phyloP scores from a whole-genome alignment of 2,888 invertebrate genomes.

The Odiellus spinosus region DNA sequence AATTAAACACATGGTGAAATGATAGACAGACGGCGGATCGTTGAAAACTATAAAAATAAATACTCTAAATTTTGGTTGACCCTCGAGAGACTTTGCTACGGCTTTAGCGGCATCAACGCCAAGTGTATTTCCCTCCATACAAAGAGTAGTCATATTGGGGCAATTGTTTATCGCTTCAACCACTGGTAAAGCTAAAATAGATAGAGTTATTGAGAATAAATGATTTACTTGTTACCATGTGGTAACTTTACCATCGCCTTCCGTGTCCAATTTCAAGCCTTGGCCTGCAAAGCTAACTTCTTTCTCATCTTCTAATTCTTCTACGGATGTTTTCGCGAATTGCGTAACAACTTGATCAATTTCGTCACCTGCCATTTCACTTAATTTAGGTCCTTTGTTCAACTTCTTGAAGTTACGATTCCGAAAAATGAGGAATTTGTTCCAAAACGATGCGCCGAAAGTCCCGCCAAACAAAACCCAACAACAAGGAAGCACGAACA shows the following conservation, averaged over 20 bases:
- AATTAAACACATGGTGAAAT: background rate
- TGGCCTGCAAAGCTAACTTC: constrained; percentile 69
- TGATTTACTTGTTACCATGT: too few relatives aligned
- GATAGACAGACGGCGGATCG: background rate
- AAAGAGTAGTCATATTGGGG: constrained; percentile 50
- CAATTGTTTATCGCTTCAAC: constrained; percentile 57
- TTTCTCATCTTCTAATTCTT: constrained; percentile 21
- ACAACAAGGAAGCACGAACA: too few relatives aligned
- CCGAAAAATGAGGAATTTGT: too few relatives aligned
- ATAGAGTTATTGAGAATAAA: background rate
- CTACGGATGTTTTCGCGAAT: constrained; percentile 24
- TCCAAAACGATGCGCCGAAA: too few relatives aligned
- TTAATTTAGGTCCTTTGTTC: background rate
- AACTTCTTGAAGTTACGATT: too few relatives aligned
- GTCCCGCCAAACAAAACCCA: too few relatives aligned
- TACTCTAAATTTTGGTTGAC: constrained; percentile 50
- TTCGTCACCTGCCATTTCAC: background rate
- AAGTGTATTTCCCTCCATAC: constrained; percentile 80
- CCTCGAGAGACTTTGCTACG: constrained; percentile 60
- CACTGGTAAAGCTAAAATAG: constrained; percentile 47
- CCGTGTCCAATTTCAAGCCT: constrained; percentile 58
- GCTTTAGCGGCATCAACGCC: constrained; percentile 75
- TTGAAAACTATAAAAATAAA: background rate
- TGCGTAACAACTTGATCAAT: background rate
- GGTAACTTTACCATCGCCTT: constrained; percentile 50